Evolutionary conservation across 2,888 invertebrate genomes (phyloP).

Genomic region (Lepidochitona cinerea): DNA sequence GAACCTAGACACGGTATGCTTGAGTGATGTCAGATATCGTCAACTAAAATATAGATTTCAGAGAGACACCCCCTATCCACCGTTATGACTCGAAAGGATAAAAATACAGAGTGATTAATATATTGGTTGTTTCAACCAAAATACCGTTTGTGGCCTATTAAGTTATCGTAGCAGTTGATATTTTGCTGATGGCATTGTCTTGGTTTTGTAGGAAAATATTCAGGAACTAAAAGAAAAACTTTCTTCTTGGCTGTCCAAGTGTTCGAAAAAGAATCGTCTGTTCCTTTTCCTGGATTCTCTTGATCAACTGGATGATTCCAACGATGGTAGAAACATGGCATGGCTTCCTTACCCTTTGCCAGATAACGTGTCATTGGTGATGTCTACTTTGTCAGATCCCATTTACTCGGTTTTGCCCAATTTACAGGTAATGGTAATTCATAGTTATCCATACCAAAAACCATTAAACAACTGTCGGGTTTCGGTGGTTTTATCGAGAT

Average conservation of each 20-base stretch:
- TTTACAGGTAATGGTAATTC: neutral
- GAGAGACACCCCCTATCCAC: no score
- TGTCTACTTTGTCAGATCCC: conserved; percentile 2
- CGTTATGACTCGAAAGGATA: no score
- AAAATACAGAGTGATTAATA: no score
- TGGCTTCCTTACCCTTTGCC: neutral
- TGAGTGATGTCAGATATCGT: no score
- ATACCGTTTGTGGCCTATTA: no score
- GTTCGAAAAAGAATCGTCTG: neutral
- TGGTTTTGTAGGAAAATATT: neutral
- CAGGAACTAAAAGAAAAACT: neutral
- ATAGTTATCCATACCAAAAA: no score
- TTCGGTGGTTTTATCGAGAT: neutral
- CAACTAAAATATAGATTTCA: no score
- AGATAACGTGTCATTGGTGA: neutral
- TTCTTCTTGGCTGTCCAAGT: neutral
- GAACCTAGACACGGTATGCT: neutral
- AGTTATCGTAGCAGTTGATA: no score
- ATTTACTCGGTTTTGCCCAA: neutral
- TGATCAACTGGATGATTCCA: neutral
- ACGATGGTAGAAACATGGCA: neutral
- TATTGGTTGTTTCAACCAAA: no score
- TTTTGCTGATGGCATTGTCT: no score
- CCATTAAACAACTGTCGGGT: neutral
- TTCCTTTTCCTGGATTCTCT: conserved; percentile 5